Evolutionary conservation across 2,888 invertebrate genomes (phyloP).

Genomic region (Clanis bilineata): DNA sequence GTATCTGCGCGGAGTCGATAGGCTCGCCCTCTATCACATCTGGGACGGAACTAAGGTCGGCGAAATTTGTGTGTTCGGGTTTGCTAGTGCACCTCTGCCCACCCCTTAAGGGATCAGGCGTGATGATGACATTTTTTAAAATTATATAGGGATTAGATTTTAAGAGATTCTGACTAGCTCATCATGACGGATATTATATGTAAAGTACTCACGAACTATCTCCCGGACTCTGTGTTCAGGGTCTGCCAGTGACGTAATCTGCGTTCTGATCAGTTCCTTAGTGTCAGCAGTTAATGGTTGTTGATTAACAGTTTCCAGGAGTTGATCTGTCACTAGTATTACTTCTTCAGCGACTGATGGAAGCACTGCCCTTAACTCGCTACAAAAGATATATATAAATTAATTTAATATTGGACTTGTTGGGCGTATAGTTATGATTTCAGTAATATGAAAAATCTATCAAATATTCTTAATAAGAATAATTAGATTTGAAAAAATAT

Average conservation of each 20-base stretch:
- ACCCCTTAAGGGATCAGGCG: too few species aligned
- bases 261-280: constrained; percentile 84
- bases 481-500: too few species aligned
- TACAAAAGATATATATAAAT: constrained; percentile 42
- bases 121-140: too few species aligned
- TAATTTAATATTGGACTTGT: neutral
- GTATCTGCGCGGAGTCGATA: too few species aligned
- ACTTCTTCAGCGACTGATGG: constrained; percentile 89
- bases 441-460: neutral
- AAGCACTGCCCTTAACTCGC: constrained; percentile 82
- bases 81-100: too few species aligned
- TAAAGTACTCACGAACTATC: constrained; percentile 86
- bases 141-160: too few species aligned
- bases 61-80: too few species aligned
- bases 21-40: too few species aligned
- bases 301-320: constrained; percentile 83
- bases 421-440: neutral
- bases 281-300: constrained; percentile 79
- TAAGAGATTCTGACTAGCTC: too few species aligned
- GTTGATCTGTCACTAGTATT: constrained; percentile 86
- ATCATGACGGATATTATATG: too few species aligned
- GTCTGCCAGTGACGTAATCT: constrained; percentile 84
- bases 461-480: too few species aligned
- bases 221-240: constrained; percentile 88
- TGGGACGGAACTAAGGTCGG: too few species aligned